These are phyloP conservation scores for Cyanoliseus patagonus DNA, from an alignment of 2,113 vertebrate species.

Conservation along the genomic window DNA sequence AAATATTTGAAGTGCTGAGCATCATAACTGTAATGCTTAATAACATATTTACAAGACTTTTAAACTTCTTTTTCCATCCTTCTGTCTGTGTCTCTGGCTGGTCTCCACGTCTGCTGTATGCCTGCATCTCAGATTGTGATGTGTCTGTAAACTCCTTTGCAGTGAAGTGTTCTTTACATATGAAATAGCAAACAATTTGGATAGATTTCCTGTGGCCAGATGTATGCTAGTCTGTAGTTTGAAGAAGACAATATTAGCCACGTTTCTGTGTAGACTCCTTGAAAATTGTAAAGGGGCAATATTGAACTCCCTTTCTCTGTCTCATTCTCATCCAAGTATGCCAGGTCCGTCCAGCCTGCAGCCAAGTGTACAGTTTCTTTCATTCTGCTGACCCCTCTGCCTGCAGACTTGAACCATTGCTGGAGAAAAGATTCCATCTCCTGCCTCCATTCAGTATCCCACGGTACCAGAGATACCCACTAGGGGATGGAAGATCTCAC, in stretches of 20 bases:
- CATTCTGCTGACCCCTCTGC: constrained; percentile 83
- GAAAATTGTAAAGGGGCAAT: background rate
- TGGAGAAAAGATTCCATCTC: constrained; percentile 81
- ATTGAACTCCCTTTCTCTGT: background rate
- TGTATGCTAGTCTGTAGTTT: background rate
- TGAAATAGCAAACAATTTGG: background rate
- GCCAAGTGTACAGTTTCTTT: constrained; percentile 84
- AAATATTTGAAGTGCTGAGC: background rate
- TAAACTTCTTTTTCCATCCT: background rate
- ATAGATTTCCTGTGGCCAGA: background rate
- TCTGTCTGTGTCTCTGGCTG: background rate
- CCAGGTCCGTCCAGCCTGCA: constrained; percentile 80
- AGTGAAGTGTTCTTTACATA: background rate
- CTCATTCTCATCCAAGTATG: constrained; percentile 57
- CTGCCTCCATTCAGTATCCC: constrained; percentile 80
- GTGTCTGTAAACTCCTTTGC: background rate
- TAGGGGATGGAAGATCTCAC: constrained; percentile 79
- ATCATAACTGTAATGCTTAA: background rate
- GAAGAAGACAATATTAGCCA: background rate
- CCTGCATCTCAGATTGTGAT: background rate
- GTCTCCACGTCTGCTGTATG: background rate
- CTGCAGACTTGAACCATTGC: constrained; percentile 77
- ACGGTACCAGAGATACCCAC: constrained; percentile 80
- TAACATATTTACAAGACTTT: background rate
- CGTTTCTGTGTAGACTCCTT: background rate